Evolutionary conservation across 1,140 invertebrate genomes (phyloP).

Genomic region (Andrena cerasifolii): DNA sequence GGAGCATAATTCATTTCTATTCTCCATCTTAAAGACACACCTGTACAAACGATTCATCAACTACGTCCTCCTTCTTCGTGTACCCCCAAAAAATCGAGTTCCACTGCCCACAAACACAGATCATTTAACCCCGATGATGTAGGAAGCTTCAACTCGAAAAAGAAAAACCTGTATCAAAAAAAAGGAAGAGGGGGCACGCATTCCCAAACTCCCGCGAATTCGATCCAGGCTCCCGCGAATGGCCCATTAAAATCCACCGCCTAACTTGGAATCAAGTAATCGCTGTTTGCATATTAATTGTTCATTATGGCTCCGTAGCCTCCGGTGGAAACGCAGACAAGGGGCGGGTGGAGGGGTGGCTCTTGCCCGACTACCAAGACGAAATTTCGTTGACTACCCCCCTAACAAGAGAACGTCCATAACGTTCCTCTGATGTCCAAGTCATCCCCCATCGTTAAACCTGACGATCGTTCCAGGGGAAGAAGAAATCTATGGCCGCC

Average conservation of each 20-base stretch:
- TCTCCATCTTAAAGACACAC: no score
- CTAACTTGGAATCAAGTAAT: constrained; percentile 79
- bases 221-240: constrained; percentile 42
- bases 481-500: constrained; percentile 31
- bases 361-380: constrained; percentile 50
- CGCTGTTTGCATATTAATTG: constrained; percentile 82
- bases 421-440: constrained; percentile 41
- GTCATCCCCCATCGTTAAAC: constrained; percentile 12
- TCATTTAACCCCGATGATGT: neutral
- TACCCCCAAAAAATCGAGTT: no score
- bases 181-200: neutral
- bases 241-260: constrained; percentile 73
- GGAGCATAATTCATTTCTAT: no score
- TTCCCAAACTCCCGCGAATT: neutral
- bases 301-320: constrained; percentile 73
- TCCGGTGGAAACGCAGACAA: constrained; percentile 46
- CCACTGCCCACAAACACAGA: neutral
- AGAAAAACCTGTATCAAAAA: constrained; percentile 9
- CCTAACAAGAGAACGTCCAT: constrained; percentile 23
- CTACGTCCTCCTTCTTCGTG: no score
- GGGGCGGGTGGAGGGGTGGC: constrained; percentile 12
- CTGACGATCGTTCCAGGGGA: neutral
- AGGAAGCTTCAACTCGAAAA: neutral
- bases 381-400: constrained; percentile 41
- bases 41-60: no score